Evolutionary conservation across 2,797 vertebrate genomes (phyloP).

Genomic region (Ctenopoma multispine): DNA sequence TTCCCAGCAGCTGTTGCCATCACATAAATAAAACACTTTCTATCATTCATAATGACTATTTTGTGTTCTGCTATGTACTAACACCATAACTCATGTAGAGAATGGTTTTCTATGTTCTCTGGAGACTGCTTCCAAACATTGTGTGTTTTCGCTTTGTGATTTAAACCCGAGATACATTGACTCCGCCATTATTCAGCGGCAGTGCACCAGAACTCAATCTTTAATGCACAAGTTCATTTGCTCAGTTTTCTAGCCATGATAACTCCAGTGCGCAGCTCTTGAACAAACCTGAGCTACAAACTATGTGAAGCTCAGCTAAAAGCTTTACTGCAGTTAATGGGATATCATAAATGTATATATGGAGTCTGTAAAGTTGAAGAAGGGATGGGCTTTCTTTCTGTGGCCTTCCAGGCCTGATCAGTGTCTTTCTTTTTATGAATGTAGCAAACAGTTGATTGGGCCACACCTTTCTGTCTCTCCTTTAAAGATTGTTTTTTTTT

Average conservation of each 20-base stretch:
- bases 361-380: no score
- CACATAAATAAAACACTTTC: conserved; percentile 65
- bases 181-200: conserved; percentile 33
- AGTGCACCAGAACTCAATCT: conserved; percentile 14
- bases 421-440: no score
- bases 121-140: conserved; percentile 34
- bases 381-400: no score
- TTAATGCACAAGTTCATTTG: conserved; percentile 39
- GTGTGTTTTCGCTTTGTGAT: conserved; percentile 46
- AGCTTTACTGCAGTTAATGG: no score
- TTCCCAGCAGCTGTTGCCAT: conserved; percentile 43
- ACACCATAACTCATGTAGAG: conserved; percentile 54
- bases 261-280: background rate
- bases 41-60: conserved; percentile 51
- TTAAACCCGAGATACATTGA: conserved; percentile 41
- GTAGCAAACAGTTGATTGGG: no score
- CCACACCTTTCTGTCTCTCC: no score
- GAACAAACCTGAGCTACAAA: background rate
- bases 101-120: conserved; percentile 40
- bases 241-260: conserved; percentile 10
- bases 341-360: no score
- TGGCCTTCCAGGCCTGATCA: no score
- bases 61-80: conserved; percentile 49
- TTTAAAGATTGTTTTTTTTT: no score
- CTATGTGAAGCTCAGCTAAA: background rate